These are phyloP conservation scores for Rousettus madagascariensis DNA, from an alignment of 2,797 vertebrate genomes.

Conservation along the genomic window DNA sequence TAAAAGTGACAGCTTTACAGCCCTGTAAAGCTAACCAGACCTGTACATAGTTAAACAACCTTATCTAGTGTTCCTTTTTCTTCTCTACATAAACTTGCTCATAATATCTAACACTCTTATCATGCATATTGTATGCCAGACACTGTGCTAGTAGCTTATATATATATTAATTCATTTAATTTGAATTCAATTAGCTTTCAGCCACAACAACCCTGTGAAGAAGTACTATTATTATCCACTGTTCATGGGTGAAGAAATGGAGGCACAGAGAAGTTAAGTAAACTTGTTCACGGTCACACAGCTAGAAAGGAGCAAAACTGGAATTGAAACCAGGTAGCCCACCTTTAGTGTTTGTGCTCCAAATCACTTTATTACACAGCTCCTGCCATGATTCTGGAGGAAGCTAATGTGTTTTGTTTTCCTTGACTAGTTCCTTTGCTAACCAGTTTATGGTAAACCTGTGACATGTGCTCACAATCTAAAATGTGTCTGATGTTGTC, in stretches of 20 bases:
- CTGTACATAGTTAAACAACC: slow-evolving; percentile 51
- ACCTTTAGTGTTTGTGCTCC: not conserved
- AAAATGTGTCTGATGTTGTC: not conserved
- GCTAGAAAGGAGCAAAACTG: not conserved
- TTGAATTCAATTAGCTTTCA: not conserved
- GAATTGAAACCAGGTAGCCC: not conserved
- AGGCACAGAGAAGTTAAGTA: not conserved
- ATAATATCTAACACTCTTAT: not conserved
- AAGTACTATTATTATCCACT: not conserved
- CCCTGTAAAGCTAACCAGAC: slow-evolving; percentile 67
- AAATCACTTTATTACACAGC: not conserved
- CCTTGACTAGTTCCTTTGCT: not conserved
- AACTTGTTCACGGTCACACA: not conserved
- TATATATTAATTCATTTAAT: not conserved
- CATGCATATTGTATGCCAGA: not conserved
- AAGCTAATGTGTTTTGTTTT: not conserved
- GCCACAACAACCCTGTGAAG: not conserved
- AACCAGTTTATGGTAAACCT: slow-evolving; percentile 22
- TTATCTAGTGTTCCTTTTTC: slow-evolving; percentile 57
- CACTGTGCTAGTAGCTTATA: not conserved
- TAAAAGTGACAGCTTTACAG: slow-evolving; percentile 64
- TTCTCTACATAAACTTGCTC: slow-evolving; percentile 46
- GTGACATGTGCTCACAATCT: not conserved
- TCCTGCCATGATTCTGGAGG: not conserved
- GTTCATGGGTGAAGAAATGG: not conserved